Conservation (phyloP, 1,140 invertebrate species). For the Meloidogyne exigua region DNA sequence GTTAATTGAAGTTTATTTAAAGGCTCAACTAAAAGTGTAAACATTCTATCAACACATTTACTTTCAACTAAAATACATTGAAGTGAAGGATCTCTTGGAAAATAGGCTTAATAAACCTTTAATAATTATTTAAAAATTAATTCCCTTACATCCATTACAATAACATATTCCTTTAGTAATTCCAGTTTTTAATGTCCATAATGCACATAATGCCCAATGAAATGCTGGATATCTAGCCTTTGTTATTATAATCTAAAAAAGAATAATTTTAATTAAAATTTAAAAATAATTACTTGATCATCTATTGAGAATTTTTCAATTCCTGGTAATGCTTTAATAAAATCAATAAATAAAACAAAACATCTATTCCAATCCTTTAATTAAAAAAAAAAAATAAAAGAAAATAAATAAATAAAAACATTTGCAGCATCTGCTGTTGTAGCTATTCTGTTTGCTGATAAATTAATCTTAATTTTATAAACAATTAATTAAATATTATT, state of each 20-base stretch:
- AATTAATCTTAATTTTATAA: slow-evolving; percentile 1
- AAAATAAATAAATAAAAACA: not conserved
- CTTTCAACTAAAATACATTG: slow-evolving; percentile 42
- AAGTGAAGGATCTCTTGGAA: slow-evolving; percentile 37
- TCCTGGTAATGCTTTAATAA: slow-evolving; percentile 47
- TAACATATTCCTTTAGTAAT: slow-evolving; percentile 50
- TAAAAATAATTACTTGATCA: slow-evolving; percentile 36
- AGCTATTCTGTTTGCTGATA: slow-evolving; percentile 4
- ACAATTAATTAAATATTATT: not conserved
- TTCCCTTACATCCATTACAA: slow-evolving; percentile 38
- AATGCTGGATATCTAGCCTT: slow-evolving; percentile 49
- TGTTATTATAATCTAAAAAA: slow-evolving; percentile 37
- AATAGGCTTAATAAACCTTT: slow-evolving; percentile 42
- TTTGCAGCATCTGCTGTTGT: not conserved
- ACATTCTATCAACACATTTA: slow-evolving; percentile 29
- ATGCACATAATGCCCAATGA: slow-evolving; percentile 46
- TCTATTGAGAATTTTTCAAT: slow-evolving; percentile 36
- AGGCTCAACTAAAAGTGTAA: slow-evolving; percentile 32
- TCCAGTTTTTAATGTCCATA: slow-evolving; percentile 48
- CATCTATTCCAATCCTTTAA: slow-evolving; percentile 48
- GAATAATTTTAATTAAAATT: not conserved
- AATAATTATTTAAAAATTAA: not conserved
- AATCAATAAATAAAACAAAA: slow-evolving; percentile 52
- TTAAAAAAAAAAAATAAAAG: slow-evolving; percentile 1
- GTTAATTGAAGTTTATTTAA: slow-evolving; percentile 28